Evolutionary conservation across 1,140 invertebrate species (phyloP).

Genomic region (Caenorhabditis inopinata): DNA sequence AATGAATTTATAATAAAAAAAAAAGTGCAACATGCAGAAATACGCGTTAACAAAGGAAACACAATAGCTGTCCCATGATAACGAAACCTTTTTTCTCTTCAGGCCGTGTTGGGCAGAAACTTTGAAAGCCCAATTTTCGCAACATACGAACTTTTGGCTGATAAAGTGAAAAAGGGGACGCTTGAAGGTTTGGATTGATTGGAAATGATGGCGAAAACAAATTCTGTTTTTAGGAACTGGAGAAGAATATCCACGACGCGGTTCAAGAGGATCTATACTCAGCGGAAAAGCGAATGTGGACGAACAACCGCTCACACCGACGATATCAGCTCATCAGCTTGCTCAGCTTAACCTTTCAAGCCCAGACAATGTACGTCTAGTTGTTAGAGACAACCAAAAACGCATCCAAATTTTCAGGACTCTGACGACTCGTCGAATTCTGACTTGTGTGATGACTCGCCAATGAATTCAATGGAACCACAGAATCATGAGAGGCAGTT

Average conservation of each 20-base stretch:
- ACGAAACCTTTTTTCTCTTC: conserved; percentile 22
- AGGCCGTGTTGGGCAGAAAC: conserved; percentile 58
- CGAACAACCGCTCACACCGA: conserved; percentile 52
- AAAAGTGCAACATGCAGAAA: not conserved
- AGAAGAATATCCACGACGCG: conserved; percentile 54
- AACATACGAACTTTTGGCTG: conserved; percentile 56
- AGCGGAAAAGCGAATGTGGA: conserved; percentile 65
- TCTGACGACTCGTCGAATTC: conserved; percentile 62
- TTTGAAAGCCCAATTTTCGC: conserved; percentile 61
- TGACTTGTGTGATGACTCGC: conserved; percentile 42
- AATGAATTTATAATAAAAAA: not conserved
- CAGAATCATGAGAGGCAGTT: not conserved
- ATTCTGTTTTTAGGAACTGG: not conserved
- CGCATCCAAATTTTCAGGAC: conserved; percentile 50
- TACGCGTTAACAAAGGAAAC: not conserved
- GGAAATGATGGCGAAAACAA: conserved; percentile 21
- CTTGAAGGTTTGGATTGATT: conserved; percentile 32
- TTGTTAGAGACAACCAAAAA: not conserved
- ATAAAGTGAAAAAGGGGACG: conserved; percentile 52
- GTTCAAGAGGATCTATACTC: conserved; percentile 64
- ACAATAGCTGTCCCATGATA: too few relatives aligned
- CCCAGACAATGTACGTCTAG: conserved; percentile 55
- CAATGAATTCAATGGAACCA: conserved; percentile 30
- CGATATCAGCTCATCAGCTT: conserved; percentile 63
- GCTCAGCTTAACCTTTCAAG: conserved; percentile 61